These are phyloP conservation scores for Harmothoe impar DNA, from an alignment of 2,888 invertebrate genomes.

Conservation along the genomic window DNA sequence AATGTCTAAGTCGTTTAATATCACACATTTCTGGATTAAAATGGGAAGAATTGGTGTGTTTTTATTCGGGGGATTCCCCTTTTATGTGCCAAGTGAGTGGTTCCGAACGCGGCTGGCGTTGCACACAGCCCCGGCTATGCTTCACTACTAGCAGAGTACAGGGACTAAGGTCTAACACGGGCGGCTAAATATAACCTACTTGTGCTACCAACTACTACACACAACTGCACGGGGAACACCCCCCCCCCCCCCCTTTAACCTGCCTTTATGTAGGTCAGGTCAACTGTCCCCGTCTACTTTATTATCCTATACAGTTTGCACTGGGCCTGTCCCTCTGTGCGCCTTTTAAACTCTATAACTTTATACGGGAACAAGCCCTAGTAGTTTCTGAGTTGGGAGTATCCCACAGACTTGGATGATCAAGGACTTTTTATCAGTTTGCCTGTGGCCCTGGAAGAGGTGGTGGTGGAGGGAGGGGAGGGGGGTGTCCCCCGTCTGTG, in stretches of 20 bases:
- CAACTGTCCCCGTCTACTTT: conserved; percentile 33
- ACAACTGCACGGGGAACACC: conserved; percentile 42
- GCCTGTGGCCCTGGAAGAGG: background rate
- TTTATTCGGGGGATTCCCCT: background rate
- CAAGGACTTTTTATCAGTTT: conserved; percentile 30
- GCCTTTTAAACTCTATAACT: background rate
- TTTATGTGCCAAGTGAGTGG: background rate
- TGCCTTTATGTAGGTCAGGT: conserved; percentile 24
- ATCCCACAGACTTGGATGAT: conserved; percentile 9
- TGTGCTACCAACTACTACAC: conserved; percentile 50
- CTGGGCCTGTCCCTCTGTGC: background rate
- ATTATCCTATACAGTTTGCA: background rate
- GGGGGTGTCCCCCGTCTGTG: background rate
- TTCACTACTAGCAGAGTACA: conserved; percentile 38
- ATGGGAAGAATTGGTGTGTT: no score
- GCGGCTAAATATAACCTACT: conserved; percentile 64
- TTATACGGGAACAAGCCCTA: background rate
- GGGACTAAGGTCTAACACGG: background rate
- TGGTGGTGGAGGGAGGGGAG: background rate
- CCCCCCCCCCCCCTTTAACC: background rate
- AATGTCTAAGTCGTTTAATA: no score
- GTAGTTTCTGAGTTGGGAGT: background rate
- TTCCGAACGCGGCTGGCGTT: conserved; percentile 37
- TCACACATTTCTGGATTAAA: no score
- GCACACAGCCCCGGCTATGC: conserved; percentile 22